Evolutionary conservation across 2,113 vertebrate species (phyloP).

Genomic region (Artemisiospiza belli): DNA sequence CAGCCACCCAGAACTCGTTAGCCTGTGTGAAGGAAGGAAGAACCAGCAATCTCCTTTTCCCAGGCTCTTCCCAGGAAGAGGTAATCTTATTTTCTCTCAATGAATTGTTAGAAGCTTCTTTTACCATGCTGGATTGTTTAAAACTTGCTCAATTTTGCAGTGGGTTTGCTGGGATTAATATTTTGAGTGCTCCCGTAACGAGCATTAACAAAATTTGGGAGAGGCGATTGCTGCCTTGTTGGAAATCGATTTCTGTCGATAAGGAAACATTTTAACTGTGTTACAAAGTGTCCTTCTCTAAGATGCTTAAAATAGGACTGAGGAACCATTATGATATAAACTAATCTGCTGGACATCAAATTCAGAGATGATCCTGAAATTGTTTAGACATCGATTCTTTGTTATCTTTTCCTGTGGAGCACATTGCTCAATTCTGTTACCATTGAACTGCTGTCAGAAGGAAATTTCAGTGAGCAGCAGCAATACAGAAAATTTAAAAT

Average conservation of each 20-base stretch:
- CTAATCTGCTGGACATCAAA: conserved; percentile 32
- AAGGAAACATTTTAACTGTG: not conserved
- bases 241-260: not conserved
- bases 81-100: not conserved
- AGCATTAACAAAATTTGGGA: not conserved
- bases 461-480: not conserved
- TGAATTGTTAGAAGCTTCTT: not conserved
- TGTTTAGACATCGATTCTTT: conserved; percentile 16
- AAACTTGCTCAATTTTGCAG: not conserved
- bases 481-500: not conserved
- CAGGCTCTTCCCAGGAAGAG: not conserved
- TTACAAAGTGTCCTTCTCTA: not conserved
- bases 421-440: conserved; percentile 16
- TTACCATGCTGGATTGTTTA: not conserved
- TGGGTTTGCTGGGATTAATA: not conserved
- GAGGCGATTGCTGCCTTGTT: not conserved
- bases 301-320: not conserved
- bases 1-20: not conserved
- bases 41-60: not conserved
- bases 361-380: conserved; percentile 39
- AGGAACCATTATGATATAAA: conserved; percentile 20
- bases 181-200: not conserved
- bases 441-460: not conserved
- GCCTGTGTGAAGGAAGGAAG: not conserved
- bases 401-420: conserved; percentile 36